Percentiles rank a stretch among this genome's conserved stretches.
phyloP scores from a whole-genome alignment of 2,888 invertebrate species.

The Uropetala carovei region DNA sequence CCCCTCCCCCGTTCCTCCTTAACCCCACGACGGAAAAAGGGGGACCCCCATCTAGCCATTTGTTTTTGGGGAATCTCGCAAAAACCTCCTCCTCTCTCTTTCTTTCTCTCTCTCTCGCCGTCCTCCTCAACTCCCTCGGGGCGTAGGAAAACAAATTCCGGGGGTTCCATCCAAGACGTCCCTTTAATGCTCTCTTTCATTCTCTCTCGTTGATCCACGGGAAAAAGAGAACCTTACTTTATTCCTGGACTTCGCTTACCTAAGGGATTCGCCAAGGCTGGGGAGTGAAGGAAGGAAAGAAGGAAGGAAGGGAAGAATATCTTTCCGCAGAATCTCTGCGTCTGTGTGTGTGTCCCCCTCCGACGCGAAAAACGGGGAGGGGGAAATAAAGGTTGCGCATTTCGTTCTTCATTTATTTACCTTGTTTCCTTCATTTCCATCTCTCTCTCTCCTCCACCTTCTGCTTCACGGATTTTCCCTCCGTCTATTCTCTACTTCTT shows the following conservation, averaged over 20 bases:
- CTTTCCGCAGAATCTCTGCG: no score
- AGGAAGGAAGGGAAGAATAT: neutral
- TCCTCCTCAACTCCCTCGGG: conserved; percentile 19
- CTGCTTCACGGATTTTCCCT: neutral
- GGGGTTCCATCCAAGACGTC: conserved; percentile 9
- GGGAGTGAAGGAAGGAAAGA: neutral
- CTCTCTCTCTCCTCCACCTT: neutral
- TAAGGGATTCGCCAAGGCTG: neutral
- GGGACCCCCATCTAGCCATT: neutral
- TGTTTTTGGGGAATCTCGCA: neutral
- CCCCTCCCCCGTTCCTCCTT: neutral
- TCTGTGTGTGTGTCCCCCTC: neutral
- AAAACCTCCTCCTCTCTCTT: no score
- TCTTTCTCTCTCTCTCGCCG: no score
- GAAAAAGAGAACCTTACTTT: neutral
- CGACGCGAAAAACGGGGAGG: neutral
- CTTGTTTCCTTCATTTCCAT: conserved; percentile 55
- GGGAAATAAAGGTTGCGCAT: conserved; percentile 47
- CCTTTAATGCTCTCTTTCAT: neutral
- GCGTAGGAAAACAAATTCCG: conserved; percentile 29
- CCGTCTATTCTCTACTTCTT: neutral
- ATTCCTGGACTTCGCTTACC: neutral
- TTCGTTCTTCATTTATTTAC: conserved; percentile 56
- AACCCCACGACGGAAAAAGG: neutral
- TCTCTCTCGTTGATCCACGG: no score